Percentiles rank a stretch among this genome's conserved stretches.
phyloP scores from a whole-genome alignment of 2,888 invertebrate species.

The Dastarcus helophoroides region DNA sequence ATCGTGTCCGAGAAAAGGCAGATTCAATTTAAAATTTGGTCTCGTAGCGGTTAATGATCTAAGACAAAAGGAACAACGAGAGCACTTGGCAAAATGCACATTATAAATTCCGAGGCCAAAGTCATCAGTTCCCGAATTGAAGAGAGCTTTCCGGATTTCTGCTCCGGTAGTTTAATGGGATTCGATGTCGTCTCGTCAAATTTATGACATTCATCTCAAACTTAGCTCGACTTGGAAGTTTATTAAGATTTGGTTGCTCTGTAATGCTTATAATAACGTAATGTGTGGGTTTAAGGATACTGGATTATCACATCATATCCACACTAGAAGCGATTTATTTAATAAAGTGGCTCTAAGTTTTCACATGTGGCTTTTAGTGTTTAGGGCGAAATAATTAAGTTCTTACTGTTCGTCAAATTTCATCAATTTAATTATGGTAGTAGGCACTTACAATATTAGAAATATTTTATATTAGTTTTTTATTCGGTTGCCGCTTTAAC shows the following conservation, averaged over 20 bases:
- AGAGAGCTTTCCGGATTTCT: constrained; percentile 28
- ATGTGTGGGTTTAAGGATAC: too few species aligned
- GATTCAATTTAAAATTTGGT: constrained; percentile 21
- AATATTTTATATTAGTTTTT: too few species aligned
- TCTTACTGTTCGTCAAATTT: too few species aligned
- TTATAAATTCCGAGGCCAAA: constrained; percentile 30
- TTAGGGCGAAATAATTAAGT: too few species aligned
- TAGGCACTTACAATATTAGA: too few species aligned
- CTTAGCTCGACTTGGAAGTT: constrained; percentile 22
- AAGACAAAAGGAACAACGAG: constrained; percentile 20
- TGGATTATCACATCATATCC: too few species aligned
- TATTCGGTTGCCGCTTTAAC: too few species aligned
- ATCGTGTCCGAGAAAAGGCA: constrained; percentile 5
- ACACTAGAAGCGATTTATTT: too few species aligned
- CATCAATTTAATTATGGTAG: too few species aligned
- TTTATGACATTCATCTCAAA: constrained; percentile 28
- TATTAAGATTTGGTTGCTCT: constrained; percentile 23
- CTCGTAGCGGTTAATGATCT: constrained; percentile 19
- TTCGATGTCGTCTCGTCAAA: constrained; percentile 28
- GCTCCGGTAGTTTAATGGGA: constrained; percentile 29
- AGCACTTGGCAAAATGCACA: constrained; percentile 27
- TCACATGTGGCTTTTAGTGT: too few species aligned
- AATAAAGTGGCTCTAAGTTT: too few species aligned
- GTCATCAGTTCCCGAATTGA: constrained; percentile 26
- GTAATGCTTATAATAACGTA: constrained; percentile 2